Base-by-base conservation (phyloP, 2,888 invertebrate genomes). In the Perithous albicinctus region DNA sequence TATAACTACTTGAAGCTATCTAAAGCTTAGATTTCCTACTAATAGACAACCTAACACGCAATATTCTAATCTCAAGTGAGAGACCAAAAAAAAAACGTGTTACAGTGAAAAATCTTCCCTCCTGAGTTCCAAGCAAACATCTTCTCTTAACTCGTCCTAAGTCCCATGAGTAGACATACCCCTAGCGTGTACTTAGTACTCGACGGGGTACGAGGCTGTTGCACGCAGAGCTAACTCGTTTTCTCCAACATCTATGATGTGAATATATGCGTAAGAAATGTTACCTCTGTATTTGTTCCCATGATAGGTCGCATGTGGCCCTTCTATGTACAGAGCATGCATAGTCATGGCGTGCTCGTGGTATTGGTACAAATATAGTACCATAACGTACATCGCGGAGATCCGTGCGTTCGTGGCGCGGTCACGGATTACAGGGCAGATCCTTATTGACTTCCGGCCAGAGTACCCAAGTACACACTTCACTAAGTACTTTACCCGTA, bases 391-490 rank as follows among this genome's bases (percentile, higher is more conserved):
- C 43, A 66, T 35, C 64, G 70, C 48, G 41, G 54, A 81, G 81
- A 78, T 78, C 32, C 83, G 76, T 76, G 76, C 67, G 72, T 76
- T 81, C 61, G 78, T 56, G 69, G 76, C 69, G 76, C 67, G 82
- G 78, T 76, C 77, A 82, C 76, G 84, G 78, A 84, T 84, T 82
- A 82, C 84, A n/a, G 64, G 69, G 79, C 76, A 54, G 84, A 84
- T 79, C 79, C 82, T 82, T 82, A 84, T 82, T 84, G 82, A 84
- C 84, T 82, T 84, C 79, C 84, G 82, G 66, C 38, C 76, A n/a
- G 69, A 74, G 70, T 67, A 76, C 63, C 75, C 82, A 48, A 72
- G 67, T 79, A 82, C 82, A 84, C 78, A 82, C 82, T 78, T 67
- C 66, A 61, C 82, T 74, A 77, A 82, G 81, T 78, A 82, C 78